A percentile compares a stretch with the other conserved stretches of the same genome.
Evolutionary conservation across 2,113 vertebrate species (phyloP).

Genomic region (Petrocephalus zakoni): DNA sequence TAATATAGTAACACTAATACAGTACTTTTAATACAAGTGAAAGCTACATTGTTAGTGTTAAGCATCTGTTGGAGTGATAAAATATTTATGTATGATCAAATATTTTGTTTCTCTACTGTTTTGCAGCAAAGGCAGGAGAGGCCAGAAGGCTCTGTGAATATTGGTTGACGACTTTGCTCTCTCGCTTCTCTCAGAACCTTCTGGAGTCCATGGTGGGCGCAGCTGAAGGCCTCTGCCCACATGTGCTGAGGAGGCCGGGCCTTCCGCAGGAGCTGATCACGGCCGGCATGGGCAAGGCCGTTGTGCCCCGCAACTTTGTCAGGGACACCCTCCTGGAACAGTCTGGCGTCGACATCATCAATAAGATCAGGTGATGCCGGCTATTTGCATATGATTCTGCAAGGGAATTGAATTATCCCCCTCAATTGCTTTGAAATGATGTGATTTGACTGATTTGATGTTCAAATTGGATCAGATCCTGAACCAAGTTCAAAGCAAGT

Average conservation of each 20-base stretch:
- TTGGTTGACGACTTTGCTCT: background rate
- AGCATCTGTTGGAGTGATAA: background rate
- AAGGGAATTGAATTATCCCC: background rate
- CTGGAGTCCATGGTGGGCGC: conserved; percentile 90
- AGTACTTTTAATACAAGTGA: background rate
- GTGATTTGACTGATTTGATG: background rate
- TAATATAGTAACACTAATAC: background rate
- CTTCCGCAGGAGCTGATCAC: conserved; percentile 82
- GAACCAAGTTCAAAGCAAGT: background rate
- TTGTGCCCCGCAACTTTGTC: conserved; percentile 85
- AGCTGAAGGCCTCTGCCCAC: conserved; percentile 84
- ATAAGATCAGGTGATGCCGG: conserved; percentile 85
- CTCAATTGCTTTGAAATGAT: background rate
- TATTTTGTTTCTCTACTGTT: background rate
- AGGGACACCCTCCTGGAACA: conserved; percentile 92
- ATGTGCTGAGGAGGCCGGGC: conserved; percentile 79
- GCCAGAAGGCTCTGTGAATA: background rate
- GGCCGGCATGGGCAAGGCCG: conserved; percentile 81
- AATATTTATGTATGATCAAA: background rate
- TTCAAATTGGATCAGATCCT: background rate
- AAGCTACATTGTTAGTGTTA: background rate
- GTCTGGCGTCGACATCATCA: conserved; percentile 92
- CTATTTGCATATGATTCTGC: background rate
- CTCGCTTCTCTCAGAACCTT: conserved; percentile 59
- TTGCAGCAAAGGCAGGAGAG: background rate